Evolutionary conservation across 2,113 vertebrate genomes (phyloP).

Genomic region (Abramis brama): DNA sequence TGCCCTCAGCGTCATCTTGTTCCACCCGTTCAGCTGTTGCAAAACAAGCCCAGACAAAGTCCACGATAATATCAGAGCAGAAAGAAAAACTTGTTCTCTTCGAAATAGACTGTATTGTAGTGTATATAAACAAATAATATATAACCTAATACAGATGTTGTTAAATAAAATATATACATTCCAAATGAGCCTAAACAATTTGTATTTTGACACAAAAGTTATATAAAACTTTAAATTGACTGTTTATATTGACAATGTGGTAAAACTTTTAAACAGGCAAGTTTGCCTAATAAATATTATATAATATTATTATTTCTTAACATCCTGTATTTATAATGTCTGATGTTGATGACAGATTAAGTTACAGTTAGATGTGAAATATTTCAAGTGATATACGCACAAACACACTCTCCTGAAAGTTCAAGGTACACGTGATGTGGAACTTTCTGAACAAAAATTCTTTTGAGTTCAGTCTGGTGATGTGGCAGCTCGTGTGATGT

Average conservation of each 20-base stretch:
- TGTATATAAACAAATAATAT: background rate
- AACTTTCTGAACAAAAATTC: slow-evolving; percentile 63
- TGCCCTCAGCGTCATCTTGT: background rate
- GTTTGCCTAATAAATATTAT: no score
- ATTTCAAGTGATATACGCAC: slow-evolving; percentile 53
- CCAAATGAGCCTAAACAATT: background rate
- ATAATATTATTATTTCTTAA: background rate
- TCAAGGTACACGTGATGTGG: slow-evolving; percentile 59
- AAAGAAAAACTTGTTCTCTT: background rate
- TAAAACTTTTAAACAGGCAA: background rate
- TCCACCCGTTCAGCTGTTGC: background rate
- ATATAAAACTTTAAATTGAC: background rate
- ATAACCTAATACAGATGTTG: background rate
- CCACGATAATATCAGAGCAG: background rate
- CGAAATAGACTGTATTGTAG: background rate
- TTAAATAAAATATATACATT: background rate
- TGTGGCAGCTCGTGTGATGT: slow-evolving; percentile 56
- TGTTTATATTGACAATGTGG: background rate
- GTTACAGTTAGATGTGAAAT: slow-evolving; percentile 17
- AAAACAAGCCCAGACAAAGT: slow-evolving; percentile 17
- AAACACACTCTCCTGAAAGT: slow-evolving; percentile 49
- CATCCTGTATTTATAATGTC: background rate
- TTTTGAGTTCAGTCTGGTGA: slow-evolving; percentile 29
- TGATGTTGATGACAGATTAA: slow-evolving; percentile 2
- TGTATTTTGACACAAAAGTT: background rate